Evolutionary conservation across 2,113 vertebrate species (phyloP).

Genomic region (Rhadina sibilatrix): DNA sequence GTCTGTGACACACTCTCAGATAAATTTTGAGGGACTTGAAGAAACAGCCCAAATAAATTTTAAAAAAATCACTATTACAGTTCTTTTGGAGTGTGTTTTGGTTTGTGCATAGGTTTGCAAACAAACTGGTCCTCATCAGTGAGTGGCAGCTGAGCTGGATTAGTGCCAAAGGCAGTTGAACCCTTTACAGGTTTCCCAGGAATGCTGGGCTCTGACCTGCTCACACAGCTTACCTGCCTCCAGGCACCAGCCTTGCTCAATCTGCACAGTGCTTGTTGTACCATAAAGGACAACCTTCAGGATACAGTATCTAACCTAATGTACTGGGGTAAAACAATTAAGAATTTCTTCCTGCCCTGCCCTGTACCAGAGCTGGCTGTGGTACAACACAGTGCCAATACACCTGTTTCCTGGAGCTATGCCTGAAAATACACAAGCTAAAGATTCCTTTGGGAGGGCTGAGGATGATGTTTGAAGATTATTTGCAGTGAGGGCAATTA

Average conservation of each 20-base stretch:
- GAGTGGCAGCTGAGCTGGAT: not conserved
- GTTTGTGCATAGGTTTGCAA: not conserved
- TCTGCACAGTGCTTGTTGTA: not conserved
- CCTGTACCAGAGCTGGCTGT: not conserved
- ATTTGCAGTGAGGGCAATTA: not conserved
- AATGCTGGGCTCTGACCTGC: not conserved
- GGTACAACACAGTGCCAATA: not conserved
- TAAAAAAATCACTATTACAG: not conserved
- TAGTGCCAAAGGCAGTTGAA: not conserved
- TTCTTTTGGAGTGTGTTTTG: not conserved
- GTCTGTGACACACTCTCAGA: not conserved
- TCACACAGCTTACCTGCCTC: not conserved
- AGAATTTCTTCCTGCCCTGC: not conserved
- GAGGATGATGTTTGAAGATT: not conserved
- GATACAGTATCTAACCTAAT: not conserved
- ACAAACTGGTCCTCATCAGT: not conserved
- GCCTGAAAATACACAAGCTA: not conserved
- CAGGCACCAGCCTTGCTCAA: not conserved
- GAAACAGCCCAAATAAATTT: not conserved
- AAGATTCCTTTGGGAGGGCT: not conserved
- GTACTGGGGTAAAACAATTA: not conserved
- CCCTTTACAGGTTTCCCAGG: not conserved
- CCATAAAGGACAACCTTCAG: not conserved
- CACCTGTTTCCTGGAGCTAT: not conserved
- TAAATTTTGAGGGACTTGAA: not conserved